Conservation (phyloP, 2,797 vertebrate species). For the Furcifer pardalis region DNA sequence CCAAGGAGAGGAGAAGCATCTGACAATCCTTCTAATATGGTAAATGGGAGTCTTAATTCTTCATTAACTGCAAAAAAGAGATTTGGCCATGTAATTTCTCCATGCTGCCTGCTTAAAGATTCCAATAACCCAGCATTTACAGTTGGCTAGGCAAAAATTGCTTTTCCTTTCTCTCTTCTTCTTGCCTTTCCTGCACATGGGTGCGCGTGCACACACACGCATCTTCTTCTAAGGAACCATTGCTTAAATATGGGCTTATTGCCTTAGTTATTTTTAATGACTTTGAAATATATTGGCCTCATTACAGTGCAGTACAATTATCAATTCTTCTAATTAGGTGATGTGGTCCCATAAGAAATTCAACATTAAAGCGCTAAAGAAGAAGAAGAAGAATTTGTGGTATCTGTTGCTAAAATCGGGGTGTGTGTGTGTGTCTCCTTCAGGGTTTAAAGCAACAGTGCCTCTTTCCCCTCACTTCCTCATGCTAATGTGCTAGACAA, state of each 20-base stretch:
- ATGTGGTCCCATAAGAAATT: conserved; percentile 93
- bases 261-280: conserved; percentile 98
- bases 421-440: too few relatives aligned
- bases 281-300: conserved; percentile 98
- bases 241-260: conserved; percentile 95
- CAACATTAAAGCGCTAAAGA: conserved; percentile 89
- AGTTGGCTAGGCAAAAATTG: conserved; percentile 93
- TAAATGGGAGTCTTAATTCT: conserved; percentile 97
- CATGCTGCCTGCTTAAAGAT: conserved; percentile 92
- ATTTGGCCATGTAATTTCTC: conserved; percentile 94
- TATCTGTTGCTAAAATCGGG: conserved; percentile 72
- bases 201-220: not conserved
- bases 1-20: conserved; percentile 82
- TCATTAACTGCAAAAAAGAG: conserved; percentile 92
- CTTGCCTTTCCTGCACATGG: not conserved
- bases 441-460: conserved; percentile 57
- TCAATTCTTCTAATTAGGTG: conserved; percentile 98
- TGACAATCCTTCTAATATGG: conserved; percentile 91
- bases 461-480: not conserved
- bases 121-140: conserved; percentile 94
- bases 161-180: conserved; percentile 71
- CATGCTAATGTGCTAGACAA: too few relatives aligned
- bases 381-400: conserved; percentile 81
- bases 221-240: conserved; percentile 83
- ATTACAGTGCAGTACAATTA: conserved; percentile 96